Base-by-base conservation (phyloP, 2,113 vertebrate genomes). In the Terrapene triunguis region DNA sequence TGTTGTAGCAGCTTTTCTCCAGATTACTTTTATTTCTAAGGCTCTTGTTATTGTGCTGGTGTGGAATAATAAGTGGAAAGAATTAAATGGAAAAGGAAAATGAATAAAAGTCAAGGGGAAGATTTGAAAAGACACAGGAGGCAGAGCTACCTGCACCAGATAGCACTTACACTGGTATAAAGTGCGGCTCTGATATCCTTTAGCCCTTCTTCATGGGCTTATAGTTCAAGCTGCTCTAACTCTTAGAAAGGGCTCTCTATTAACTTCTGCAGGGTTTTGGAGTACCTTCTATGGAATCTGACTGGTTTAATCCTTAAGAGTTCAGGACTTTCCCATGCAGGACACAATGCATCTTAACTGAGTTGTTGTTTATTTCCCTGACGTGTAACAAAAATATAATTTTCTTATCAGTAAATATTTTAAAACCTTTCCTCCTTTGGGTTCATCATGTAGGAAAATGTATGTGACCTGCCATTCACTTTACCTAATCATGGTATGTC, bases 31-130 rank as follows among this genome's bases (percentile, higher is more conserved):
- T 72, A 62, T 95, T 95, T 91, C 86, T 74, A 84, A n/a, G 55
- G 78, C 87, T 91, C 92, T 94, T 88, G 94, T 95, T 95, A 82
- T 90, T 96, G 95, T 94, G 69, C 85, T 93, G 95, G 85, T 50
- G 54, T 72, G 44, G 55, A 96, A 96, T 62, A 95, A 96, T 59
- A 1, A 14, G 93, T 82, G 59, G 69, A 92, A 96, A 95, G 93
- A 78, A 92, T 93, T 94, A 94, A 85, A 87, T 57, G 87, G 42
- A 82, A 88, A 89, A 86, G 84, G 90, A 92, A 86, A 83, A 76
- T 83, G 90, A 97, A 93, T 82, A 57, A 89, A 92, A 95, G 1
- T 19, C 83, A 88, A 92, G 92, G 53, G 95, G 54, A 1, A 5
- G 88, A 89, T 89, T 94, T 96, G 84, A 1, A 2, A 85, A 87